A percentile compares a stretch with the other conserved stretches of the same genome.
These are phyloP conservation scores for Toxostoma redivivum DNA, from an alignment of 2,113 vertebrate species.

Conservation along the genomic window DNA sequence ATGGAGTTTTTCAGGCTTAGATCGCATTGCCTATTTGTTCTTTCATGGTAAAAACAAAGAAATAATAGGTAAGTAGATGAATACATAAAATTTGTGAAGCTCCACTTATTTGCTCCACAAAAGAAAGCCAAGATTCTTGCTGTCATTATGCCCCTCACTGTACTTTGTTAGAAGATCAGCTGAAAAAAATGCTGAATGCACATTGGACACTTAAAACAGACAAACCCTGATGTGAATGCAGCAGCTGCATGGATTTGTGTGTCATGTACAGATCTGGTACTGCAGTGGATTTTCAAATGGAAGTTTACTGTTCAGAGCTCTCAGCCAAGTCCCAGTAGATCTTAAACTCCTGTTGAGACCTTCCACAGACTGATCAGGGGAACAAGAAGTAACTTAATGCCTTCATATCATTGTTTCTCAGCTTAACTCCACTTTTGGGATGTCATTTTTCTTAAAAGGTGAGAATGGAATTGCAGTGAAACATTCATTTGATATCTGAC, in stretches of 20 bases:
- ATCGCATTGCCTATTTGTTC: background rate
- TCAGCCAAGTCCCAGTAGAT: background rate
- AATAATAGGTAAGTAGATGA: background rate
- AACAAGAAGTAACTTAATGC: background rate
- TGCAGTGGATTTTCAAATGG: background rate
- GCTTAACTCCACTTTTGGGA: background rate
- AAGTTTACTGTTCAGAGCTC: background rate
- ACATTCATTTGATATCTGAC: background rate
- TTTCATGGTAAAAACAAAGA: background rate
- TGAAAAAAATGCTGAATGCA: background rate
- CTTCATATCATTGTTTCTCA: background rate
- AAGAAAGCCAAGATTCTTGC: background rate
- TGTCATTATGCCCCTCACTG: background rate
- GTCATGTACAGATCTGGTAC: background rate
- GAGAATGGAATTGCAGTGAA: background rate
- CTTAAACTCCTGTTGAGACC: background rate
- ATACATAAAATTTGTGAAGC: background rate
- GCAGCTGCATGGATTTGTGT: background rate
- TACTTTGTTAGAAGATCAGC: background rate
- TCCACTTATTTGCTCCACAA: background rate
- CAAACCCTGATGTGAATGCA: background rate
- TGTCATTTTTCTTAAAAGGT: background rate
- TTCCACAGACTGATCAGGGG: background rate
- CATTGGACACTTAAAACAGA: background rate
- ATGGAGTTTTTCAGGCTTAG: background rate